A percentile compares a stretch with the other conserved stretches of the same genome.
These are phyloP conservation scores for Falcunculus frontatus DNA, from an alignment of 2,113 vertebrate species.

Conservation along the genomic window DNA sequence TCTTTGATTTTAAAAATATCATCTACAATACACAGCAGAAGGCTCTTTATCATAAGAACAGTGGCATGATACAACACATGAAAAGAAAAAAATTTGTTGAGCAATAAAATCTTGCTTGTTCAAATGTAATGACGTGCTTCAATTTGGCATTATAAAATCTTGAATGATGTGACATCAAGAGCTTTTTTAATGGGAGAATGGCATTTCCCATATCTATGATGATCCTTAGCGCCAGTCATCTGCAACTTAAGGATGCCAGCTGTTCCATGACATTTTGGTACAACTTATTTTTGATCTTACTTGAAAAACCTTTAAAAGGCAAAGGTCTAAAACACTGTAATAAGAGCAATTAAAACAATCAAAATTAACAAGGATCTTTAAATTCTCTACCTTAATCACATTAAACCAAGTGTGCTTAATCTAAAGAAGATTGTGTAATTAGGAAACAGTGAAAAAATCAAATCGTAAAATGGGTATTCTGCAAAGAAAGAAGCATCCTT, in stretches of 20 bases:
- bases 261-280: conserved; percentile 56
- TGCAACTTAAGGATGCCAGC: conserved; percentile 21
- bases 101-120: neutral
- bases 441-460: neutral
- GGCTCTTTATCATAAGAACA: neutral
- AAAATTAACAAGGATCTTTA: neutral
- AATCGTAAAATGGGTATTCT: neutral
- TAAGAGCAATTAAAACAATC: neutral
- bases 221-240: neutral
- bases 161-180: neutral
- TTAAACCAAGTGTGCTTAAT: neutral
- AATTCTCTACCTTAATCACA: neutral
- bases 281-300: neutral
- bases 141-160: conserved; percentile 19
- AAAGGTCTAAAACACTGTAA: neutral
- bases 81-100: neutral
- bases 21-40: neutral
- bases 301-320: neutral
- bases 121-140: neutral
- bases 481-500: neutral
- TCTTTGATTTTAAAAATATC: neutral
- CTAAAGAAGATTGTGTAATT: neutral
- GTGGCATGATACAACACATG: neutral
- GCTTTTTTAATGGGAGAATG: neutral
- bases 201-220: neutral